phyloP scores from a whole-genome alignment of 2,888 invertebrate species.

The Leptinotarsa haldemani region DNA sequence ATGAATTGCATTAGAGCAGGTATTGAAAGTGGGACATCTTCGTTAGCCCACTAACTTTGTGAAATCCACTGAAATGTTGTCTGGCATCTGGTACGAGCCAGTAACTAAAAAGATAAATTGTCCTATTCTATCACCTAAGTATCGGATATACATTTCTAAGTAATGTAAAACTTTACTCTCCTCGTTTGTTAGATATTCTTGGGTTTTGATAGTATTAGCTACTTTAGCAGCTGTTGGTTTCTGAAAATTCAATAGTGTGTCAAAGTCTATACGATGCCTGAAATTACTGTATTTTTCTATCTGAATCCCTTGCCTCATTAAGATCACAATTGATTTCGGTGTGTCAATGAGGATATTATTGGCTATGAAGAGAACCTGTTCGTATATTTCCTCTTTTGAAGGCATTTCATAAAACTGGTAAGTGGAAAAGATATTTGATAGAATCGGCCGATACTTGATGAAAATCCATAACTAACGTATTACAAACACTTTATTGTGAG shows the following conservation, averaged over 20 bases:
- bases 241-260: conserved; percentile 1
- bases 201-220: conserved; percentile 25
- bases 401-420: conserved; percentile 15
- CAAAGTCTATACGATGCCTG: conserved; percentile 4
- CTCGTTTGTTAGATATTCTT: conserved; percentile 18
- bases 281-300: background rate
- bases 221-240: conserved; percentile 7
- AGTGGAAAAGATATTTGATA: too few species aligned
- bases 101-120: conserved; percentile 17
- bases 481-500: too few species aligned
- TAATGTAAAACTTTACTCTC: conserved; percentile 15
- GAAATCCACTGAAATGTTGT: conserved; percentile 5
- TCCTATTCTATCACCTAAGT: background rate
- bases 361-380: conserved; percentile 1
- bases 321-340: background rate
- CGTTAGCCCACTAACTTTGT: conserved; percentile 9
- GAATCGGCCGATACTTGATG: too few species aligned
- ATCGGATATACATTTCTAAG: conserved; percentile 22
- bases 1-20: too few species aligned
- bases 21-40: background rate
- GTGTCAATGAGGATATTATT: background rate
- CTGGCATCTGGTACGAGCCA: conserved; percentile 23
- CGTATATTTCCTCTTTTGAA: conserved; percentile 7
- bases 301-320: conserved; percentile 5
- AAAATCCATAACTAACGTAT: too few species aligned